A percentile compares a stretch with the other conserved stretches of the same genome.
These are phyloP conservation scores for Myoxocephalus aenaeus DNA, from an alignment of 2,797 vertebrate genomes.

Conservation along the genomic window DNA sequence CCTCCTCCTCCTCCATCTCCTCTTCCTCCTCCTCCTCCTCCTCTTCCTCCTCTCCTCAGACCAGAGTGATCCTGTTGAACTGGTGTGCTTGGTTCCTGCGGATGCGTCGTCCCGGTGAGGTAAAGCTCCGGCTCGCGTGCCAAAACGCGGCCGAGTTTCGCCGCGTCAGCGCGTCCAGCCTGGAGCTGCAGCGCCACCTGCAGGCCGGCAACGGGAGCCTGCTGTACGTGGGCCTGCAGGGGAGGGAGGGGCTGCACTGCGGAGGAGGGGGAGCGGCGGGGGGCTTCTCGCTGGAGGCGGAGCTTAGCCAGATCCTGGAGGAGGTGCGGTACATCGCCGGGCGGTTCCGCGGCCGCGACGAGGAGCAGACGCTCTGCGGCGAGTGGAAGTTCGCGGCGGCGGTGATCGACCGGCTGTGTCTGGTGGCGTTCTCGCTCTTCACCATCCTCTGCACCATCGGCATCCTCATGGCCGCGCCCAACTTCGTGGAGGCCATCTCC, in stretches of 20 bases:
- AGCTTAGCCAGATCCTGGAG: conserved; percentile 84
- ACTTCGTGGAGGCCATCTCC: conserved; percentile 94
- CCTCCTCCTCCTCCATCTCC: no score
- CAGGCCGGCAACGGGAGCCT: conserved; percentile 82
- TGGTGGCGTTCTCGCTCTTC: conserved; percentile 94
- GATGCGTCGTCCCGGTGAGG: no score
- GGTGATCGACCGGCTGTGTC: conserved; percentile 92
- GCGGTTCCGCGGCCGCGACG: conserved; percentile 90
- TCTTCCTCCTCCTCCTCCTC: no score
- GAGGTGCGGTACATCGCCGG: conserved; percentile 88
- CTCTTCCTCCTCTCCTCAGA: no score
- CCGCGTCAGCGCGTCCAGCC: no score
- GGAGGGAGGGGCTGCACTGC: conserved; percentile 85
- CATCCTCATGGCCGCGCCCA: conserved; percentile 94
- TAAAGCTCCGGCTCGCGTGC: no score
- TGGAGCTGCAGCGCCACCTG: no score
- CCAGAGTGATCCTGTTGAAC: no score
- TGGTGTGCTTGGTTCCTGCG: no score
- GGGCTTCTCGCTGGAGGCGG: conserved; percentile 50
- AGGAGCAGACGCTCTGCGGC: conserved; percentile 87
- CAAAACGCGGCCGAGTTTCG: no score
- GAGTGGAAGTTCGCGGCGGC: conserved; percentile 96
- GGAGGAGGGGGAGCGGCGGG: conserved; percentile 32
- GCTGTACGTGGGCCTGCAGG: conserved; percentile 90
- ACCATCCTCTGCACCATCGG: conserved; percentile 95